Base-by-base conservation (phyloP, 2,888 invertebrate species). In the Conus canariensis region DNA sequence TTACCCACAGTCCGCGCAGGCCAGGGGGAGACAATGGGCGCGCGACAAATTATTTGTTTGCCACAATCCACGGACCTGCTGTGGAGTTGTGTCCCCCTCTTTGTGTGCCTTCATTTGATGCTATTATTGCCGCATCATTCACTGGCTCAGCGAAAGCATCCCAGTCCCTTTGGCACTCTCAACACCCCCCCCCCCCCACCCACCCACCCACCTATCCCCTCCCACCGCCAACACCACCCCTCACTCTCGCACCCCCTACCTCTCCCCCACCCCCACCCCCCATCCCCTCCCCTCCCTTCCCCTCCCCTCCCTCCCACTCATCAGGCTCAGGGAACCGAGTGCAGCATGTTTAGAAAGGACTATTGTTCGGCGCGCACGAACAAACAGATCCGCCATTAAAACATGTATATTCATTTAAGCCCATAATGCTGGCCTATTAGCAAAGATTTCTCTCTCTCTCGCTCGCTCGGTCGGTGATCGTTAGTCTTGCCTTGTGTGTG, bases 401-500 rank as follows among this genome's bases (percentile, higher is more conserved):
- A 89, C 89, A 89, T 85, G 89, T 89, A 89, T 89, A 83, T 89
- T 89, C 89, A 89, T 89, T 89, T 89, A 89, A 82, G 64, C 89
- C 58, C 67, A 89, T 64, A 89, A 89, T 85, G 70, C 89, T 56
- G 25, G n/a, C 64, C 83, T 89, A 70, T 89, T 89, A 85, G 85
- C 89, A 83, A 45, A n/a, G n/a, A 59, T 77, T 77, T 77, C 30
- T 77, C 22, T 77, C 22, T 77, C 22, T 77, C 77, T 77, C 77
- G 0, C 77, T 87, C 77, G 70, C 45, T 45, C 45, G 3, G 16
- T 67, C 60, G 12, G 22, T 30, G 59, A 70, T 87, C 70, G 64
- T 70, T 70, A 60, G n/a, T 87, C 60, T 87, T 56, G 70, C 8
- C 45, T 45, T 70, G 67, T 87, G 14, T 67, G 67, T 70, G 87